Evolutionary conservation across 2,797 vertebrate species (phyloP), one percentile per base, ranked within the genome.

Genomic region (Chanos chanos): DNA sequence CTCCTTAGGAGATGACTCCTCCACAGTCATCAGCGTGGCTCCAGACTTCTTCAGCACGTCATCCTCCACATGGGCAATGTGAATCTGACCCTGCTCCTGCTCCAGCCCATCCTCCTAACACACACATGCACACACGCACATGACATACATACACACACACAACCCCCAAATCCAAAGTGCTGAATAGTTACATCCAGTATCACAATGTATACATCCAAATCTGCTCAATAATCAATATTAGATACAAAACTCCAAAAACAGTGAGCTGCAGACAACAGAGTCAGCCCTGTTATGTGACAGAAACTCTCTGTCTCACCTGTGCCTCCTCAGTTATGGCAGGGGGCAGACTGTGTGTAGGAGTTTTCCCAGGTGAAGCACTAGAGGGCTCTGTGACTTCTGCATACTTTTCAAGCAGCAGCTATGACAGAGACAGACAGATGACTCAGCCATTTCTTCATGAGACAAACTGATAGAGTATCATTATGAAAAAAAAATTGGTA

Each of bases 51-150:
- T 72, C 65, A 87, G 57, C 0, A 73, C 66, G 0, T 87, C 78
- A 2, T 86, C 82, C 13, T 80, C 75, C 4, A 89, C 37, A 0
- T 68, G 86, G 5, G 64, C 87, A 0, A 87, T 76, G 37, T 43
- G 59, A 66, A 87, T 81, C 2, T 64, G 76, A 1, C 83, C 87
- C 54, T 63, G 48, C 6, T 84, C 78, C 5, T 63, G 48, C 6
- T 84, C 78, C 5, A 5, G 0, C 13, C 59, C 70, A 0, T 56
- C 68, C 57, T 66, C 56, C 83, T 80, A 43, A 40, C 27, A 36
- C 4, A 67, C 13, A 57, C n/a, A 3, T 25, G 54, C 47, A 37
- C 10, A 5, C 1, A 2, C 21, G 15, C 27, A 18, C 54, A n/a
- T 37, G 33, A 16, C 24, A 50, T 37, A 40, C 13, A 54, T 15